Percentiles rank a stretch among this genome's conserved stretches.
Evolutionary conservation across 2,888 invertebrate species (phyloP).

Genomic region (Sialis fuliginosa): DNA sequence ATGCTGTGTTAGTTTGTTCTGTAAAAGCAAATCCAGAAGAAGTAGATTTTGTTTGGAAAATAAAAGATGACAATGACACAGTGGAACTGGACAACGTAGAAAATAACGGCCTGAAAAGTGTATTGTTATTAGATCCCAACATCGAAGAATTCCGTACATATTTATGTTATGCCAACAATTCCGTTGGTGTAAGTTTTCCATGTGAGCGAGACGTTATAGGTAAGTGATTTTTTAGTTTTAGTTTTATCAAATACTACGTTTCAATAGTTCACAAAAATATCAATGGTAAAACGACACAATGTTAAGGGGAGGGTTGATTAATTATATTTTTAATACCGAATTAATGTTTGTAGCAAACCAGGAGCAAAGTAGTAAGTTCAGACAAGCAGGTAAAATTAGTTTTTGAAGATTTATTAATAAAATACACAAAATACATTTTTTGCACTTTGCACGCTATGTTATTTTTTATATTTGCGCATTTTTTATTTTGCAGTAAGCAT

Average conservation of each 20-base stretch:
- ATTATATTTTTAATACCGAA: background rate
- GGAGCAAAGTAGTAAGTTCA: conserved; percentile 43
- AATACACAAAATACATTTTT: background rate
- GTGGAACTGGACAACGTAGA: conserved; percentile 39
- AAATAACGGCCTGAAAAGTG: conserved; percentile 34
- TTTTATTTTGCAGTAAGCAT: background rate
- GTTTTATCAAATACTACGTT: no score
- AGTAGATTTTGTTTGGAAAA: conserved; percentile 66
- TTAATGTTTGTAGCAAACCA: conserved; percentile 38
- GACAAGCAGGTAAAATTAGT: conserved; percentile 25
- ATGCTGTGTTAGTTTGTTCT: conserved; percentile 61
- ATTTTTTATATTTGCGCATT: background rate
- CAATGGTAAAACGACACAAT: no score
- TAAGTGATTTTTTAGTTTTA: conserved; percentile 23
- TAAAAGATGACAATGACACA: conserved; percentile 70
- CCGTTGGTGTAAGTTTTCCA: conserved; percentile 45
- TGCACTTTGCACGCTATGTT: background rate
- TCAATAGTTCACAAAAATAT: no score
- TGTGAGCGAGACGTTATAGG: conserved; percentile 53
- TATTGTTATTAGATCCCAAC: conserved; percentile 41
- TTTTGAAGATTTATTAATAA: background rate
- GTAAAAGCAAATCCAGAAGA: conserved; percentile 65
- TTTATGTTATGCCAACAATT: conserved; percentile 70
- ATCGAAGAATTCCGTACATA: conserved; percentile 57
- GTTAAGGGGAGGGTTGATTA: background rate